Percentiles rank a stretch among this genome's conserved stretches.
Conservation (phyloP, 2,888 invertebrate species). For the Ashinkailepas kermadecensis region DNA sequence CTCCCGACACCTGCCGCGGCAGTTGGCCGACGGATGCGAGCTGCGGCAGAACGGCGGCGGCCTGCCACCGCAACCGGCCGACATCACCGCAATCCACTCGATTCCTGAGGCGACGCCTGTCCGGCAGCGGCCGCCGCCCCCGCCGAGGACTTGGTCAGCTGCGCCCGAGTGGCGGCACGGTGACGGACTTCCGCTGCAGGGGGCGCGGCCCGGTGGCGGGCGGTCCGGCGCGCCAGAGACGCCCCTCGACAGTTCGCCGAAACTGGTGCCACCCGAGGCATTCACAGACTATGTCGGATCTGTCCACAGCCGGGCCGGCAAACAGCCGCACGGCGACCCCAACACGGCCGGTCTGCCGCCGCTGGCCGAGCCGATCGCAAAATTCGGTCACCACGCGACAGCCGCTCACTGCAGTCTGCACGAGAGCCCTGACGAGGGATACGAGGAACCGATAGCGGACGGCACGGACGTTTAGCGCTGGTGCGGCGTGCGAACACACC, state of each 20-base stretch:
- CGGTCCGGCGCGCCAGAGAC: not conserved
- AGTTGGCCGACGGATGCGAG: not conserved
- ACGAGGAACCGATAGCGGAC: not conserved
- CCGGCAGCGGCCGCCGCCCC: not conserved
- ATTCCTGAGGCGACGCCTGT: not conserved
- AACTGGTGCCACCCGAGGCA: not conserved
- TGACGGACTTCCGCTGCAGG: not conserved
- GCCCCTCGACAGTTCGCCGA: not conserved
- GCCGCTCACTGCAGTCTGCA: not conserved
- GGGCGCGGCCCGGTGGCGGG: not conserved
- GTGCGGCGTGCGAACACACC: not conserved
- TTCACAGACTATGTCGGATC: not conserved
- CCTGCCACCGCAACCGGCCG: not conserved
- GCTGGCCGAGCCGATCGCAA: not conserved
- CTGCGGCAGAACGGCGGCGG: not conserved
- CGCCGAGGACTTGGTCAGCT: not conserved
- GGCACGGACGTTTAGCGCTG: conserved; percentile 8
- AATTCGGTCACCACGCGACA: not conserved
- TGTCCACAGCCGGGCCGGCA: too few relatives aligned
- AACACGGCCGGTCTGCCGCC: not conserved
- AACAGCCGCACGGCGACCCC: not conserved
- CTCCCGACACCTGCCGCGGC: not conserved
- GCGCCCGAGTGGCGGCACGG: not conserved
- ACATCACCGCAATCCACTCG: not conserved
- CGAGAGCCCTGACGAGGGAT: conserved; percentile 14